Conservation (phyloP, 2,888 invertebrate genomes). For the Hybos culiciformis region DNA sequence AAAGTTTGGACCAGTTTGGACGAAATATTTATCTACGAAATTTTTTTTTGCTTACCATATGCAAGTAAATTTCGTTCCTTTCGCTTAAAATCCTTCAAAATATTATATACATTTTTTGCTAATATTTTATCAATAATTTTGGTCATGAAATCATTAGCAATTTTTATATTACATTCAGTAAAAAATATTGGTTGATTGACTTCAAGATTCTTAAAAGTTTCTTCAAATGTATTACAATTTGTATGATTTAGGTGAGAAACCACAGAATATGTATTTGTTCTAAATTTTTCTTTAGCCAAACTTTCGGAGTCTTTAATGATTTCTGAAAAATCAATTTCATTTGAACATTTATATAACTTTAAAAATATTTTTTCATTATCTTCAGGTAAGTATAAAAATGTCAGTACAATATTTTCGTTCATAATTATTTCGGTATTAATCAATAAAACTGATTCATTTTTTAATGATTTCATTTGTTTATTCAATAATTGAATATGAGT, state of each 20-base stretch:
- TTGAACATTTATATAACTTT: background rate
- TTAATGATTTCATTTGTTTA: background rate
- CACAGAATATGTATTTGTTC: too few relatives aligned
- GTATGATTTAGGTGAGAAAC: background rate
- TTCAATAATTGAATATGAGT: background rate
- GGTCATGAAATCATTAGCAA: background rate
- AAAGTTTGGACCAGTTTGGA: too few relatives aligned
- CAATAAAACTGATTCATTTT: background rate
- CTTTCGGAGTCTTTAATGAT: too few relatives aligned
- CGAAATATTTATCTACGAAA: too few relatives aligned
- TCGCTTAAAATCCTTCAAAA: background rate
- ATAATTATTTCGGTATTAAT: background rate
- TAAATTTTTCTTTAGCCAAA: too few relatives aligned
- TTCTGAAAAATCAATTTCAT: background rate
- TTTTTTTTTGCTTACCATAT: too few relatives aligned
- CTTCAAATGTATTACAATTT: background rate
- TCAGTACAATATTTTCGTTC: background rate
- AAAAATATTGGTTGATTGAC: background rate
- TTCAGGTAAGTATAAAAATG: background rate
- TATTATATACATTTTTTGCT: background rate
- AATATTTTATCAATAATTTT: background rate
- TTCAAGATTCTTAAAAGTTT: background rate
- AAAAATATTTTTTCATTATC: background rate
- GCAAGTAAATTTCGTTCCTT: background rate
- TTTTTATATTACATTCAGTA: background rate